These are phyloP conservation scores for Cephalopachus bancanus DNA, from an alignment of 2,797 vertebrate species.

Conservation along the genomic window DNA sequence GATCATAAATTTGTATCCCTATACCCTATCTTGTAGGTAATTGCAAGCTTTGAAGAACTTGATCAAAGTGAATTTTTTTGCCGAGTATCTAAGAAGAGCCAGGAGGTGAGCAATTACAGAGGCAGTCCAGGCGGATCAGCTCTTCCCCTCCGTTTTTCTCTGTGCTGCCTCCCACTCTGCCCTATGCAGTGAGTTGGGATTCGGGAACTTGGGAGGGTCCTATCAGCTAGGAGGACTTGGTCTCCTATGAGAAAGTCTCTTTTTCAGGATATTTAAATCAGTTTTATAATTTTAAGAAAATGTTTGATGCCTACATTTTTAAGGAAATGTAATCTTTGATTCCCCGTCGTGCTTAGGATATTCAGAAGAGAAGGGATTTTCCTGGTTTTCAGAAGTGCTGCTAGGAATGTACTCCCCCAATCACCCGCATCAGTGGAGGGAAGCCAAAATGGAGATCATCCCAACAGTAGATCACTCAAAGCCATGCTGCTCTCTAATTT, in stretches of 20 bases:
- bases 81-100: slow-evolving; percentile 44
- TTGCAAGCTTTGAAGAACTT: slow-evolving; percentile 78
- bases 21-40: slow-evolving; percentile 67
- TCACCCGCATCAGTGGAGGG: neutral
- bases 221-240: neutral
- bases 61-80: slow-evolving; percentile 83
- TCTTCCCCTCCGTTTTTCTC: neutral
- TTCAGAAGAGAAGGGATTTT: neutral
- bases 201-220: neutral
- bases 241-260: neutral
- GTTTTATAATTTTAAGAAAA: slow-evolving; percentile 58
- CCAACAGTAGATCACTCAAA: neutral
- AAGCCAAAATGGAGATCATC: slow-evolving; percentile 11
- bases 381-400: neutral
- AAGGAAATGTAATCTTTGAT: neutral
- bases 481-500: neutral
- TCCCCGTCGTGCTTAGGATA: neutral
- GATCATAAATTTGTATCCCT: slow-evolving; percentile 64
- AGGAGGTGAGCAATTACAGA: neutral
- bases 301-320: neutral
- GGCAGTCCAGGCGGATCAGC: neutral
- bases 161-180: neutral
- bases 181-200: neutral
- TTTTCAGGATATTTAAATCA: slow-evolving; percentile 42
- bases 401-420: neutral